These are phyloP conservation scores for Scolopax mira DNA, from an alignment of 2,113 vertebrate species.

Conservation along the genomic window DNA sequence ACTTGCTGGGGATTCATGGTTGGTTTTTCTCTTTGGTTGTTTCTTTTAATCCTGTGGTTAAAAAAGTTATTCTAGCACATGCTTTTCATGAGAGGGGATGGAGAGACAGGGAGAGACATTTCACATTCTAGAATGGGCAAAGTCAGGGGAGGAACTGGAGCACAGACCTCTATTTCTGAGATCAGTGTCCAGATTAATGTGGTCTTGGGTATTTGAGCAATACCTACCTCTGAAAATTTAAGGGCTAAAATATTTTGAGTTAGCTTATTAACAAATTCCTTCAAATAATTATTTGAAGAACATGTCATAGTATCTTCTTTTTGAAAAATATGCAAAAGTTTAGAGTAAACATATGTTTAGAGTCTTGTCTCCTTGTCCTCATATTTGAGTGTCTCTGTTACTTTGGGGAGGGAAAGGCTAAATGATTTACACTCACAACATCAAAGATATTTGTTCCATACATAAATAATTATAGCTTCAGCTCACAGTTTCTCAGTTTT, in stretches of 20 bases:
- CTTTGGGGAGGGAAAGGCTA: not conserved
- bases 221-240: not conserved
- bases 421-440: not conserved
- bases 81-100: not conserved
- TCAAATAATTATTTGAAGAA: not conserved
- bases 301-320: not conserved
- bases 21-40: rapidly evolving
- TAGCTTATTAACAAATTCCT: not conserved
- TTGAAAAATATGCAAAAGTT: not conserved
- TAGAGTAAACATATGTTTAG: not conserved
- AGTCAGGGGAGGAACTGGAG: not conserved
- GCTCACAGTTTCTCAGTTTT: not conserved
- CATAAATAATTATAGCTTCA: not conserved
- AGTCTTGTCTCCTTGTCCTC: not conserved
- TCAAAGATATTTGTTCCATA: not conserved
- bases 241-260: not conserved
- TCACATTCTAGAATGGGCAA: not conserved
- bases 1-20: not conserved
- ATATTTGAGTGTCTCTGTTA: not conserved
- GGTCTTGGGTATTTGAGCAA: not conserved
- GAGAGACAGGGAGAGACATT: not conserved
- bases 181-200: not conserved
- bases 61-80: not conserved
- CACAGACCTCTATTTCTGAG: not conserved
- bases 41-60: not conserved